Base-by-base conservation (phyloP, 2,888 invertebrate species). In the Acronicta aceris region DNA sequence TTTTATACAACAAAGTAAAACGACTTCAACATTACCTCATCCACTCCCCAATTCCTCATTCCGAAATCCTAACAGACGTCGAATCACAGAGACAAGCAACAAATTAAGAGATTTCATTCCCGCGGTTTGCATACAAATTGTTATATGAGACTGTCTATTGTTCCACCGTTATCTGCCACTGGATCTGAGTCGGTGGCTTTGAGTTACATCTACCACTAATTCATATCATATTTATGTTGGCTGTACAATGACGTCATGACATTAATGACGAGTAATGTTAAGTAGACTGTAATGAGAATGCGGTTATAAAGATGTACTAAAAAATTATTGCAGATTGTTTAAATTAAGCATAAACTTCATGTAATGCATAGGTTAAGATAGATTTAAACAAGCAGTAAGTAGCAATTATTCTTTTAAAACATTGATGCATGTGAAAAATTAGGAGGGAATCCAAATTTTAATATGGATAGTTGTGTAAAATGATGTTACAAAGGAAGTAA, bases 71-170 rank as follows among this genome's bases (percentile, higher is more conserved):
- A 46, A 47, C 59, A 82, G 79, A 84, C 75, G 84, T 88, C 86
- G 81, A 86, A 86, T 81, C 72, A 71, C 77, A 83, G 79, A 87
- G 82, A 89, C 89, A 89, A 82, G 84, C 77, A 86, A 86, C 87
- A 86, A 86, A 89, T 91, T 88, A 89, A 86, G 83, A 86, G 83
- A 87, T 87, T 79, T 79, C 71, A 83, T 91, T 92, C 91, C 90
- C 92, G 88, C 86, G 89, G 83, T 86, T 87, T 84, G 83, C 87
- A 87, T 88, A 91, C 91, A 91, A 92, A 92, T 92, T 92, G 90
- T 88, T 91, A 82, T 89, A 89, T 84, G 88, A 81, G 87, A 91
- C 78, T 74, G 77, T 49, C 87, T 71, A 91, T 93, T 93, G 92
- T 93, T 61, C 1, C 50, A 15, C 0, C 30, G 40, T 81, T 90